phyloP scores from a whole-genome alignment of 1,140 invertebrate genomes.

The Drosophila arawakana region DNA sequence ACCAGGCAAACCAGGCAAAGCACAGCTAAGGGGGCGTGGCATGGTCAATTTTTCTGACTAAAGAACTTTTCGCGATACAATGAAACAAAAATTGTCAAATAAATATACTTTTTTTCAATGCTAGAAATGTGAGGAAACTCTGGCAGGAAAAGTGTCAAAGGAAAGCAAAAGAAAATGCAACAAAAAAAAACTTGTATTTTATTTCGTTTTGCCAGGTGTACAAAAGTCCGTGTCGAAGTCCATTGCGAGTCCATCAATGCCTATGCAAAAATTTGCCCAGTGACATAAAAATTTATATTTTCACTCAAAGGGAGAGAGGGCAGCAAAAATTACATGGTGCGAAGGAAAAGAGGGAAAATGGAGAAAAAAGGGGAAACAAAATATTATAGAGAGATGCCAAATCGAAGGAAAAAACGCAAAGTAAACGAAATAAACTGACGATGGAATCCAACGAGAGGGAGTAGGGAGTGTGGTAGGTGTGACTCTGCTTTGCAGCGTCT shows the following conservation, averaged over 20 bases:
- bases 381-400: constrained; percentile 7
- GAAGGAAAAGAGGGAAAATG: neutral
- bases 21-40: neutral
- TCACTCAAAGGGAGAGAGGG: constrained; percentile 25
- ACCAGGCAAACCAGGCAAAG: neutral
- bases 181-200: neutral
- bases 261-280: constrained; percentile 47
- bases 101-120: constrained; percentile 37
- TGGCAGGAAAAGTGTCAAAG: constrained; percentile 47
- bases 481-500: neutral
- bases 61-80: constrained; percentile 35
- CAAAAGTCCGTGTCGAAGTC: constrained; percentile 15
- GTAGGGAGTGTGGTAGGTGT: too few species aligned
- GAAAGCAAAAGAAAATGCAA: neutral
- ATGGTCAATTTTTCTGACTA: constrained; percentile 28
- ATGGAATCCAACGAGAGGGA: neutral
- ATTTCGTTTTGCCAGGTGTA: constrained; percentile 13
- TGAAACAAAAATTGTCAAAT: constrained; percentile 52
- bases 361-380: neutral
- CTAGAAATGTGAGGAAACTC: constrained; percentile 28
- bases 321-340: constrained; percentile 30
- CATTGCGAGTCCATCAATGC: constrained; percentile 39
- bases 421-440: constrained; percentile 3
- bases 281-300: constrained; percentile 71
- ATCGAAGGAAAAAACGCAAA: constrained; percentile 12